Evolutionary conservation across 23 tunicate species (phyloP).

Genomic region (Halocynthia roretzi): DNA sequence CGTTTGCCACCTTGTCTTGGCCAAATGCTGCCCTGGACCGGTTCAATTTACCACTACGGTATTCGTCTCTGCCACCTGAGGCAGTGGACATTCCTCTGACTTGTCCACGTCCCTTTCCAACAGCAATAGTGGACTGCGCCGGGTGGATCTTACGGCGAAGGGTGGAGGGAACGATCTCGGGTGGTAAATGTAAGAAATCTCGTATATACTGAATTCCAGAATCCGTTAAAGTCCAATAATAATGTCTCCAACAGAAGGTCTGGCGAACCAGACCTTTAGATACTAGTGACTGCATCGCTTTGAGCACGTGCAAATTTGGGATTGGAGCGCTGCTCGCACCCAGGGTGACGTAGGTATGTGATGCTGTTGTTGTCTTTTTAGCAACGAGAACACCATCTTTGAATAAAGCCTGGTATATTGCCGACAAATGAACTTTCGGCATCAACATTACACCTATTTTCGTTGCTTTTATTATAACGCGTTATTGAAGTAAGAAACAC

Average conservation of each 20-base stretch:
- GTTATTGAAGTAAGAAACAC: background rate
- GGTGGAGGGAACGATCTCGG: slow-evolving; percentile 31
- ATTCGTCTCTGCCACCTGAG: slow-evolving; percentile 7
- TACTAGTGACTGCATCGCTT: slow-evolving; percentile 35
- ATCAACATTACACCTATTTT: slow-evolving; percentile 27
- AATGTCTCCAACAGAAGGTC: slow-evolving; percentile 36
- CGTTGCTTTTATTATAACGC: background rate
- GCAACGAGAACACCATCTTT: slow-evolving; percentile 37
- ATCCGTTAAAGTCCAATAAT: slow-evolving; percentile 35
- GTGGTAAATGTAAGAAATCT: slow-evolving; percentile 27
- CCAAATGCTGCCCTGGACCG: slow-evolving; percentile 19
- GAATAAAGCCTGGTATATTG: slow-evolving; percentile 22
- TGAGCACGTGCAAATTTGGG: slow-evolving; percentile 23
- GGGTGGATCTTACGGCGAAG: slow-evolving; percentile 3
- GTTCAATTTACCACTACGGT: background rate
- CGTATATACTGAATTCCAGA: slow-evolving; percentile 31
- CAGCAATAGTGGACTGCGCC: background rate
- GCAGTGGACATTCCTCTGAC: background rate
- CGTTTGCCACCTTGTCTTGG: slow-evolving; percentile 20
- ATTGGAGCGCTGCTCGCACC: slow-evolving; percentile 6
- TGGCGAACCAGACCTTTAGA: slow-evolving; percentile 29
- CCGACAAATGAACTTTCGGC: slow-evolving; percentile 30
- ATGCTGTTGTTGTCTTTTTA: background rate
- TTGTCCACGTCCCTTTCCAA: background rate
- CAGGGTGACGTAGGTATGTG: background rate